Percentiles rank a stretch among this genome's conserved stretches.
Evolutionary conservation across 2,797 vertebrate genomes (phyloP).

Genomic region (Botia almorhae): DNA sequence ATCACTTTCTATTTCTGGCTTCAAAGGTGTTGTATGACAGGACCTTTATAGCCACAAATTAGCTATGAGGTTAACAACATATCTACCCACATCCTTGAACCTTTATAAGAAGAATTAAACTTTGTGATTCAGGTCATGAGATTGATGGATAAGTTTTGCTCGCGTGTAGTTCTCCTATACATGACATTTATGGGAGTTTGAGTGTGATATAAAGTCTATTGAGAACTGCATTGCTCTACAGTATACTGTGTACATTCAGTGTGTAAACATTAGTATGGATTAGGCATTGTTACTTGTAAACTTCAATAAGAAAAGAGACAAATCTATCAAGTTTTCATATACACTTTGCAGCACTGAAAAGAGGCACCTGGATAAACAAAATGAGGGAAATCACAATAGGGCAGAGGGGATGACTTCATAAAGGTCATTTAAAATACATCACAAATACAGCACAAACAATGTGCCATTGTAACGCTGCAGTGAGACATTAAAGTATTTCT

Average conservation of each 20-base stretch:
- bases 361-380: constrained; percentile 52
- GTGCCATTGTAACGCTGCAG: not conserved
- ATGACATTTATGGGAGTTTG: not conserved
- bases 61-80: too few species aligned
- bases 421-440: constrained; percentile 8
- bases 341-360: constrained; percentile 27
- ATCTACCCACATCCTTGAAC: too few species aligned
- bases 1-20: not conserved
- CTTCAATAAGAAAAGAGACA: not conserved
- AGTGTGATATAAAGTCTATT: not conserved
- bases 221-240: not conserved
- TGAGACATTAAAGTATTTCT: not conserved
- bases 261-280: not conserved
- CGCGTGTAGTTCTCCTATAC: not conserved
- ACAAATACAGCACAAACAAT: constrained; percentile 38
- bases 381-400: constrained; percentile 14
- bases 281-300: not conserved
- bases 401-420: constrained; percentile 3
- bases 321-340: constrained; percentile 20
- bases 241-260: not conserved
- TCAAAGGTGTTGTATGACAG: too few species aligned
- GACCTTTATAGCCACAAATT: too few species aligned
- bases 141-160: not conserved
- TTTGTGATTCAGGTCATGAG: too few species aligned
- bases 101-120: too few species aligned